Evolutionary conservation across 2,888 invertebrate species (phyloP).

Genomic region (Alloscopus bannaensis): DNA sequence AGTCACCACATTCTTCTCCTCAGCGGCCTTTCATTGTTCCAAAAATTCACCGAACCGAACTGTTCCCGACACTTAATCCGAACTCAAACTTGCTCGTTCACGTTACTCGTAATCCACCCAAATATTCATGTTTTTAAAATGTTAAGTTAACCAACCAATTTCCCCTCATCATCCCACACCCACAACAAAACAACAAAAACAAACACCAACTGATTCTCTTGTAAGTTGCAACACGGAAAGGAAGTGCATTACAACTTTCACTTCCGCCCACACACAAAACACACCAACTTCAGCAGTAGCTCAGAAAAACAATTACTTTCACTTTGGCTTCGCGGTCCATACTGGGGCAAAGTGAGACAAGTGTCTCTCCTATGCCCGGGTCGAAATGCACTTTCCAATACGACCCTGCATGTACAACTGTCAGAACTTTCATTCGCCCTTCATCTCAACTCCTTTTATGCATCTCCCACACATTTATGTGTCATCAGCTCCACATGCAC

Average conservation of each 20-base stretch:
- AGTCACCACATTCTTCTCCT: too few relatives aligned
- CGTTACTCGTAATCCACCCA: too few relatives aligned
- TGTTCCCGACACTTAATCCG: too few relatives aligned
- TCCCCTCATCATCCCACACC: too few relatives aligned
- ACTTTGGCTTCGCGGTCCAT: slow-evolving; percentile 6
- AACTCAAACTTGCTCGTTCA: too few relatives aligned
- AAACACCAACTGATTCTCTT: too few relatives aligned
- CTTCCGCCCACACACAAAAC: slow-evolving; percentile 52
- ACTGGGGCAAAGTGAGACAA: slow-evolving; percentile 13
- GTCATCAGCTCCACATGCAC: not conserved
- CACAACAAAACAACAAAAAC: too few relatives aligned
- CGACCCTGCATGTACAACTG: not conserved
- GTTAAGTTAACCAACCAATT: too few relatives aligned
- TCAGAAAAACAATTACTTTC: slow-evolving; percentile 39
- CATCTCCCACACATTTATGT: not conserved
- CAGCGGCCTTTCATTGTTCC: too few relatives aligned
- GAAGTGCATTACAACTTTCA: slow-evolving; percentile 21
- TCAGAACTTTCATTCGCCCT: not conserved
- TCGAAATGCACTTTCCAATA: not conserved
- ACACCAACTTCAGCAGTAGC: not conserved
- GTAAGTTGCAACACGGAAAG: not conserved
- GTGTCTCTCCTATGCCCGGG: not conserved
- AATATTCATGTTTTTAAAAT: too few relatives aligned
- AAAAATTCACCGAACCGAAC: too few relatives aligned
- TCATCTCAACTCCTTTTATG: not conserved